Evolutionary conservation across 2,113 vertebrate genomes (phyloP).

Genomic region (Chascanopsetta lugubris): DNA sequence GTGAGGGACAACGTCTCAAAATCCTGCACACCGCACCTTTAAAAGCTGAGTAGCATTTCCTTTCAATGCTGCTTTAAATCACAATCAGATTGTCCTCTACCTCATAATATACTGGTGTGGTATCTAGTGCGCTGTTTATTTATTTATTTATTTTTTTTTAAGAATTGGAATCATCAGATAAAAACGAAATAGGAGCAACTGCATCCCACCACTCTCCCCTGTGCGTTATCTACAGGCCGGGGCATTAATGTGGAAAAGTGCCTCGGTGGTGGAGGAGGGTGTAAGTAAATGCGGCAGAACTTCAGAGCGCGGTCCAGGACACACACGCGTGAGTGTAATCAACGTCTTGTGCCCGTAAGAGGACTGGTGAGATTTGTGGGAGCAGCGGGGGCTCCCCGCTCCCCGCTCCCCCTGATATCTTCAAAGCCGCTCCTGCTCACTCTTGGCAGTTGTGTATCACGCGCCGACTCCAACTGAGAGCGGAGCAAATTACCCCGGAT

Average conservation of each 20-base stretch:
- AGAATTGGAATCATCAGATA: neutral
- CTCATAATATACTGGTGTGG: neutral
- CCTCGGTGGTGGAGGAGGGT: too few relatives aligned
- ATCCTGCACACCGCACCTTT: too few relatives aligned
- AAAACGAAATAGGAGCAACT: neutral
- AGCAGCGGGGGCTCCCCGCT: slow-evolving; percentile 17
- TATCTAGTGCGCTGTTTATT: too few relatives aligned
- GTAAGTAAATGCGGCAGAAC: slow-evolving; percentile 4
- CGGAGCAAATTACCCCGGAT: slow-evolving; percentile 1
- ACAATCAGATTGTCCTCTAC: neutral
- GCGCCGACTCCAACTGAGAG: slow-evolving; percentile 8
- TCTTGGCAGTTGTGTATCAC: slow-evolving; percentile 4
- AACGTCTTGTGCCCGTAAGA: neutral
- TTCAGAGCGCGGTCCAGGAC: neutral
- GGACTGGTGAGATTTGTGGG: neutral
- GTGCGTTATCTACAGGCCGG: neutral
- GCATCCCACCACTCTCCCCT: neutral
- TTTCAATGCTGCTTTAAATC: too few relatives aligned
- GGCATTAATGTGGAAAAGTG: neutral
- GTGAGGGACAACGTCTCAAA: too few relatives aligned
- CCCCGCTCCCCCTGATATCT: neutral
- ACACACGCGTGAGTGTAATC: neutral
- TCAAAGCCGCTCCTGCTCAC: slow-evolving; percentile 7
- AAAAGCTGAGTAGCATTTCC: too few relatives aligned
- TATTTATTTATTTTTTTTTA: neutral